Percentiles rank a stretch among this genome's conserved stretches.
These are phyloP conservation scores for Pseudachorutes palmiensis DNA, from an alignment of 1,140 invertebrate species.

Conservation along the genomic window DNA sequence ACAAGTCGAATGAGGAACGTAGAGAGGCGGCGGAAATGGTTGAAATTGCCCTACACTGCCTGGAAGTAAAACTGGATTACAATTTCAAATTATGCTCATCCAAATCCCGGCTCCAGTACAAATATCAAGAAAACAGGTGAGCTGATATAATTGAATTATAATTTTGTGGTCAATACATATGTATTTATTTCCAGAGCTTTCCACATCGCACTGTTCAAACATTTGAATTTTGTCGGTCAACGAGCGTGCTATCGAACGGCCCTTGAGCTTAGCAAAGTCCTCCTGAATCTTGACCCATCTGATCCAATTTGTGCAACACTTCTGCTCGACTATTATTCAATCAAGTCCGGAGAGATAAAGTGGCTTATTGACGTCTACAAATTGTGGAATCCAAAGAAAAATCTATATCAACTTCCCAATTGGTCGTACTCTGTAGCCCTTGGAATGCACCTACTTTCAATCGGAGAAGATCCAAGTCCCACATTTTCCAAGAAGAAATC, in stretches of 20 bases:
- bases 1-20: conserved; percentile 67
- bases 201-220: conserved; percentile 76
- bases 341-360: conserved; percentile 68
- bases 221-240: conserved; percentile 68
- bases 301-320: conserved; percentile 77
- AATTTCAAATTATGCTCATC: conserved; percentile 67
- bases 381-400: conserved; percentile 57
- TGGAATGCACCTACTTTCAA: conserved; percentile 55
- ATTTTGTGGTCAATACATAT: neutral
- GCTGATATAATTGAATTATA: neutral
- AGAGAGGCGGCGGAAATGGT: conserved; percentile 69
- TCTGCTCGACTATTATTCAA: conserved; percentile 77
- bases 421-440: conserved; percentile 76
- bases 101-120: conserved; percentile 69
- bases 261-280: conserved; percentile 66
- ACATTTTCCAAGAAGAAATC: conserved; percentile 3
- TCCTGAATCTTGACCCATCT: conserved; percentile 67
- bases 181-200: conserved; percentile 53
- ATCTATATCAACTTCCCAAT: conserved; percentile 74
- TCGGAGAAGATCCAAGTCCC: neutral
- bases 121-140: conserved; percentile 69
- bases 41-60: conserved; percentile 64
- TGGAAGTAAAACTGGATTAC: conserved; percentile 72
- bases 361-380: conserved; percentile 66
- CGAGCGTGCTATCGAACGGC: conserved; percentile 71